Conservation (phyloP, 2,113 vertebrate species). For the Gymnobelideus leadbeateri region DNA sequence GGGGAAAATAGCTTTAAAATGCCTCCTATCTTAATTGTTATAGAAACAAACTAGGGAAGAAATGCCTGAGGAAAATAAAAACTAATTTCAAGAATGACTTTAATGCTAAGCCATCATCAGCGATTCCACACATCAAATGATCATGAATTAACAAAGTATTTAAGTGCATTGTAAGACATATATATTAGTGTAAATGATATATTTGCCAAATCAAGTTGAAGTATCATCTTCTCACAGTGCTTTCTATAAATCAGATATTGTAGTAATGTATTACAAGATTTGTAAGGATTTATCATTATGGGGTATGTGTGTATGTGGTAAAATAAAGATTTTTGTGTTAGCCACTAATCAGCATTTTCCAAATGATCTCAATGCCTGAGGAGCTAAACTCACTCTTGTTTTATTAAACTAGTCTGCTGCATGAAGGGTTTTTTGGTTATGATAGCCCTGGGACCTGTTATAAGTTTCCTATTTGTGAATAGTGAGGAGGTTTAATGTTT, state of each 20-base stretch:
- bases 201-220: constrained; percentile 36
- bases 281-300: constrained; percentile 22
- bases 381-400: background rate
- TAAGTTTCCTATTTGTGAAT: constrained; percentile 39
- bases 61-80: constrained; percentile 52
- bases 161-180: constrained; percentile 24
- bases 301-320: background rate
- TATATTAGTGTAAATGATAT: background rate
- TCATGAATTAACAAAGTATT: constrained; percentile 36
- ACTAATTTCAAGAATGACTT: constrained; percentile 51
- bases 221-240: constrained; percentile 13
- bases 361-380: constrained; percentile 13
- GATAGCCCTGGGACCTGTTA: background rate
- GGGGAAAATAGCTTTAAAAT: constrained; percentile 28
- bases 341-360: constrained; percentile 45
- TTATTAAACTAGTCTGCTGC: constrained; percentile 9
- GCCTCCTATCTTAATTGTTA: constrained; percentile 65
- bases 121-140: constrained; percentile 58
- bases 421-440: constrained; percentile 39
- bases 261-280: background rate
- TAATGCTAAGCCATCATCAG: constrained; percentile 4
- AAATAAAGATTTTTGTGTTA: constrained; percentile 55
- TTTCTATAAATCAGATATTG: background rate
- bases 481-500: constrained; percentile 16
- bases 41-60: constrained; percentile 49